These are phyloP conservation scores for Eriocheir sinensis DNA, from an alignment of 1,140 invertebrate genomes.

Conservation along the genomic window DNA sequence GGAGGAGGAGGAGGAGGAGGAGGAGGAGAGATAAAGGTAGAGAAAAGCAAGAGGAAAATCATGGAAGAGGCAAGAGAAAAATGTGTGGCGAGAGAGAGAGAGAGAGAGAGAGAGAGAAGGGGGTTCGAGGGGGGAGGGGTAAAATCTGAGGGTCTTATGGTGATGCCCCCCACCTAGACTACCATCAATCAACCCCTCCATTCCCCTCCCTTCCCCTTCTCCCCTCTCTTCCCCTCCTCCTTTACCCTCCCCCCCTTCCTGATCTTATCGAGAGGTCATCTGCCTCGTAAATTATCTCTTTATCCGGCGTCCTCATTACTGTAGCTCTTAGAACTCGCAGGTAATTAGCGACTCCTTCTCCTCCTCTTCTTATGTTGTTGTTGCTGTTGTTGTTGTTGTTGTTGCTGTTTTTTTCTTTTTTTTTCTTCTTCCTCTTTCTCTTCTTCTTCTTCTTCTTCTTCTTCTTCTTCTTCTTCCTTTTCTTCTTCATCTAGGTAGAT, in stretches of 20 bases:
- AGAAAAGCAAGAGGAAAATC: no score
- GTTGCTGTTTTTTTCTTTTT: not conserved
- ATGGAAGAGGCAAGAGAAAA: no score
- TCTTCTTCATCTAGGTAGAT: not conserved
- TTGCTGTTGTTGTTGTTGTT: not conserved
- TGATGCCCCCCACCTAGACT: not conserved
- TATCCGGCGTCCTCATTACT: not conserved
- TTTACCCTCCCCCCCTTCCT: not conserved
- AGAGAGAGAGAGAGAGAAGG: not conserved
- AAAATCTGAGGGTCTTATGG: not conserved
- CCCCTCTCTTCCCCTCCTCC: not conserved
- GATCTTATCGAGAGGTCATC: not conserved
- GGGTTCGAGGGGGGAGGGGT: not conserved
- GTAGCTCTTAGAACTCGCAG: no score
- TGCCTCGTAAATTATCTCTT: constrained; percentile 32
- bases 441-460: no score
- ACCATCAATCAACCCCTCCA: not conserved
- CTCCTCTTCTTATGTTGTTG: not conserved
- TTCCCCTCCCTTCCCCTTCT: not conserved
- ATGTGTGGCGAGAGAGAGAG: not conserved
- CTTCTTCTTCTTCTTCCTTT: no score
- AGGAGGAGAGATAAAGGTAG: no score
- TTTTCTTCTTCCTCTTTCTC: not conserved
- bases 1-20: no score
- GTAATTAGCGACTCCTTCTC: constrained; percentile 5